These are phyloP conservation scores for Echinarachnius parma DNA, from an alignment of 53 echinoderm and acorn worm genomes.

Conservation along the genomic window DNA sequence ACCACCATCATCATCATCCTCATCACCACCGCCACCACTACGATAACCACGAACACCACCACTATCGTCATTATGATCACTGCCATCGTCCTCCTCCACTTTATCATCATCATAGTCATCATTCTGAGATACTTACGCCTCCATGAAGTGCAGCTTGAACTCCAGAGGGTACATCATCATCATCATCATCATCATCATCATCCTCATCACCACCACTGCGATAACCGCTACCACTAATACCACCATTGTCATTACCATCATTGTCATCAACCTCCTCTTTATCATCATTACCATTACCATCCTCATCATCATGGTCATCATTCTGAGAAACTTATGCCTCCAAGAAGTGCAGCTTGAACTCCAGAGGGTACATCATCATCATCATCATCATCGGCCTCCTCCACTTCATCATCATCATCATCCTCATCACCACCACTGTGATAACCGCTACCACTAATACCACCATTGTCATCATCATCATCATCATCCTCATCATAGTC, in stretches of 20 bases:
- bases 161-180: background rate
- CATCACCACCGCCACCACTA: background rate
- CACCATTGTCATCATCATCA: too few relatives aligned
- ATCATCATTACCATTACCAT: background rate
- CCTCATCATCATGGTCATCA: too few relatives aligned
- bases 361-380: too few relatives aligned
- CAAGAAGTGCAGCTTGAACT: background rate
- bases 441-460: too few relatives aligned
- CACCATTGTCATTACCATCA: background rate
- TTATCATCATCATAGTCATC: slow-evolving; percentile 18
- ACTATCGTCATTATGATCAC: slow-evolving; percentile 11
- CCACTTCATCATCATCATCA: too few relatives aligned
- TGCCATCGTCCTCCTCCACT: background rate
- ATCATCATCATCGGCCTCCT: too few relatives aligned
- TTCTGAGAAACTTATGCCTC: background rate
- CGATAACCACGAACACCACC: background rate
- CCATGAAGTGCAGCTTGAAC: too few relatives aligned
- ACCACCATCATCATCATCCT: background rate
- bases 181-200: slow-evolving; percentile 4
- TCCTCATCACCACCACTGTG: too few relatives aligned
- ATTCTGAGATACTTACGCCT: too few relatives aligned
- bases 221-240: background rate
- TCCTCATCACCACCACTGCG: background rate
- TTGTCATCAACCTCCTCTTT: background rate
- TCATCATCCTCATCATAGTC: too few relatives aligned